Evolutionary conservation across 2,888 invertebrate genomes (phyloP).

Genomic region (Anodontia alba): DNA sequence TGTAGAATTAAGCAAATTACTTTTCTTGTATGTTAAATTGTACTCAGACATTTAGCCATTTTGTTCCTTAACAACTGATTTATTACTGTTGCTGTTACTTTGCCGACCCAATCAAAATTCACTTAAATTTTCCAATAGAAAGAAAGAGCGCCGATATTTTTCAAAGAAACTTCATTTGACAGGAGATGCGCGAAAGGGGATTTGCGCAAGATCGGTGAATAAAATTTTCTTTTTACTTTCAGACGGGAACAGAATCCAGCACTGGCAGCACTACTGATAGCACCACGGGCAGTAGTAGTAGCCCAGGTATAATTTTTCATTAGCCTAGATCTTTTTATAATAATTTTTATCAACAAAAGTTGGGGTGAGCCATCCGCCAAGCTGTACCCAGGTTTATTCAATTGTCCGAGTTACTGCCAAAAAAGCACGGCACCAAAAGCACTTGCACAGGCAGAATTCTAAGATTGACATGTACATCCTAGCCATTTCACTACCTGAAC

Average conservation of each 20-base stretch:
- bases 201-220: background rate
- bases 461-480: too few relatives aligned
- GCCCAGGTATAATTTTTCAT: constrained; percentile 75
- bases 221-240: background rate
- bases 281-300: constrained; percentile 68
- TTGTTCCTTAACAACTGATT: constrained; percentile 39
- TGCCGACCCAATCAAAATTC: constrained; percentile 17
- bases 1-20: constrained; percentile 35
- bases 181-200: constrained; percentile 30
- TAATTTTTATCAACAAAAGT: too few relatives aligned
- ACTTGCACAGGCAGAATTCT: too few relatives aligned
- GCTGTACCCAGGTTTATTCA: too few relatives aligned
- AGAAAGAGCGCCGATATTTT: constrained; percentile 56
- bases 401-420: too few relatives aligned
- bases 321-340: too few relatives aligned
- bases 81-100: constrained; percentile 23
- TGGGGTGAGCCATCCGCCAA: too few relatives aligned
- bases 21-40: background rate
- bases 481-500: too few relatives aligned
- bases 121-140: constrained; percentile 23
- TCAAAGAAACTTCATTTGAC: constrained; percentile 45
- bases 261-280: constrained; percentile 72
- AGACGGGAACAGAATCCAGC: background rate
- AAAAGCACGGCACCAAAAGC: too few relatives aligned
- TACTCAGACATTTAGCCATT: constrained; percentile 51